Conservation (phyloP, 1,140 invertebrate species). For the Akabosia matsudoensis region DNA sequence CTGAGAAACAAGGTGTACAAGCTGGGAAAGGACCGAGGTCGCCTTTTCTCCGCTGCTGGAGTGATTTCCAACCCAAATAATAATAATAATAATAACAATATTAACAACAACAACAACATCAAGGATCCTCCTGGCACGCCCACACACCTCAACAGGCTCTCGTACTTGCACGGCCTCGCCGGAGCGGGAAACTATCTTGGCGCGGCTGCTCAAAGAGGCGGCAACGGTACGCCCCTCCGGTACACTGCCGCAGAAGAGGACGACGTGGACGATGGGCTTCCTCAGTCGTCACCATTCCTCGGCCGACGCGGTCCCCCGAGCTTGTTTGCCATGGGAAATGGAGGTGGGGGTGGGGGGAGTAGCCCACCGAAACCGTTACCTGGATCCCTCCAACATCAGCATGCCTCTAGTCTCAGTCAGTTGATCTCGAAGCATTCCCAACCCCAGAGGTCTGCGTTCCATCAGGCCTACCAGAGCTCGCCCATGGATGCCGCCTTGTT, state of each 20-base stretch:
- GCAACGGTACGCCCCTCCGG: neutral
- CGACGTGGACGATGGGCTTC: neutral
- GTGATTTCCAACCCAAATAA: constrained; percentile 48
- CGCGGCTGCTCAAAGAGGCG: neutral
- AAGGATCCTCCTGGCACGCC: constrained; percentile 46
- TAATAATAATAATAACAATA: constrained; percentile 47
- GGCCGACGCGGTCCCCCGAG: neutral
- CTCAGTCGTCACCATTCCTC: neutral
- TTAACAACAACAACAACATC: constrained; percentile 43
- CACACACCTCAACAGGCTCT: constrained; percentile 2
- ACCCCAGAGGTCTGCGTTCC: neutral
- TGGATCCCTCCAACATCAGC: constrained; percentile 25
- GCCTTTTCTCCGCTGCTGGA: constrained; percentile 54
- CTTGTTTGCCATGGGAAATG: neutral
- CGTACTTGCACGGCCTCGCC: neutral
- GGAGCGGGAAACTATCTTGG: neutral
- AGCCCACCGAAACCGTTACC: neutral
- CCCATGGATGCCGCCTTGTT: neutral
- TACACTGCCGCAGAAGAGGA: neutral
- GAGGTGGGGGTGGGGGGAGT: neutral
- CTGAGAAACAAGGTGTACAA: constrained; percentile 77
- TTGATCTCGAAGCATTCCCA: constrained; percentile 1
- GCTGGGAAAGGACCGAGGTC: constrained; percentile 52
- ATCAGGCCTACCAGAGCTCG: neutral
- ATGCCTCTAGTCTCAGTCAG: constrained; percentile 16